Evolutionary conservation across 2,797 vertebrate species (phyloP), one percentile per base, ranked within the genome.

Genomic region (Myiothlypis chrysogaster): DNA sequence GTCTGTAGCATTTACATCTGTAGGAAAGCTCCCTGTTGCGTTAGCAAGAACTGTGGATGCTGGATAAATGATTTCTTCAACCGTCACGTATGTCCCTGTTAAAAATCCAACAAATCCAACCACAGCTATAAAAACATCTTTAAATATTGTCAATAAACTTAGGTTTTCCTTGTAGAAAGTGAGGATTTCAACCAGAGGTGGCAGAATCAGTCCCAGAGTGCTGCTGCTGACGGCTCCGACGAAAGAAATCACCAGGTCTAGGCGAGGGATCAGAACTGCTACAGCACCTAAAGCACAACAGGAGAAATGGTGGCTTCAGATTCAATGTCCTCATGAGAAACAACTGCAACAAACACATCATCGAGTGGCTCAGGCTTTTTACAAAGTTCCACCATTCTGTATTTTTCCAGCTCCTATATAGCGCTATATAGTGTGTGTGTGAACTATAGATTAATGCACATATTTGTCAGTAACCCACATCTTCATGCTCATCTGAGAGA

Each of bases 221-320:
- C 98, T 99, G 96, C 98, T 99, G 97, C 98, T 98, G 81, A 99
- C 98, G 0, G 99, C 98, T 12, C 98, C 99, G 0, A 99, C 98
- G 0, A 99, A 97, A 30, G 98, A 98, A 94, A 99, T 99, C 60
- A 99, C 98, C 68, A 99, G 96, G 95, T 99, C 99, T 21, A 99
- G 97, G 32, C 98, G 98, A 56, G 98, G 99, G 90, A 99, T 98
- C 82, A 98, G 96, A 89, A 98, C 76, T 0, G 98, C 98, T 11
- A 98, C 96, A 11, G 98, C 98, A 97, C 98, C 98, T 99, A 55
- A 37, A 87, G 91, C 56, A 91, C 69, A 66, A 64, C 12, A 94
- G 75, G 20, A 86, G 2, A 23, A 72, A 75, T 19, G 35, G 18
- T 60, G 76, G 35, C 76, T 93, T 90, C 82, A 89, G 76, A 53